A percentile compares a stretch with the other conserved stretches of the same genome.
Evolutionary conservation across 2,888 invertebrate species (phyloP).

Genomic region (Rhogogaster chlorosoma): DNA sequence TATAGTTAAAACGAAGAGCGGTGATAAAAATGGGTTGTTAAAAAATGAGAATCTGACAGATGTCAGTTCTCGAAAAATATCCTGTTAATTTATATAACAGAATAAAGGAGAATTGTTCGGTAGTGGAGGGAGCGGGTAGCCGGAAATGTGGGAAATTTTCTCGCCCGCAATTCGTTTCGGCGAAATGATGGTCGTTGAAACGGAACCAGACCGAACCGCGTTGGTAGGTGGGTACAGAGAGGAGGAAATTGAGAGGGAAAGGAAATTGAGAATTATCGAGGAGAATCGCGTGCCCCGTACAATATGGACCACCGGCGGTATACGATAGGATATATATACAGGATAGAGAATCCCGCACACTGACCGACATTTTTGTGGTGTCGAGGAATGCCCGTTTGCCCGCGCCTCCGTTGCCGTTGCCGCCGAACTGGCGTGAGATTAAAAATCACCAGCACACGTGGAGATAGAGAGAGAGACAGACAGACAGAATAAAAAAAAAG

Average conservation of each 20-base stretch:
- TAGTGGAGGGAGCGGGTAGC: background rate
- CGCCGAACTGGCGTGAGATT: conserved; percentile 59
- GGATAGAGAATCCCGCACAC: conserved; percentile 56
- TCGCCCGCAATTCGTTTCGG: conserved; percentile 8
- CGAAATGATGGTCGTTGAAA: background rate
- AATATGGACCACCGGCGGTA: conserved; percentile 61
- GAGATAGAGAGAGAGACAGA: background rate
- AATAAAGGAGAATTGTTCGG: background rate
- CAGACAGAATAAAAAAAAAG: too few relatives aligned
- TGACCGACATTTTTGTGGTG: conserved; percentile 69
- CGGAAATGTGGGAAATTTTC: conserved; percentile 38
- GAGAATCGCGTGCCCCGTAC: conserved; percentile 1
- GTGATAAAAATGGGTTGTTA: background rate
- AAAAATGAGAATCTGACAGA: background rate
- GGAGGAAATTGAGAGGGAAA: conserved; percentile 43
- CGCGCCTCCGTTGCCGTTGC: conserved; percentile 32
- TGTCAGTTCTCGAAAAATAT: background rate
- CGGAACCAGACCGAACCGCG: background rate
- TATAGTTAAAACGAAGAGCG: background rate
- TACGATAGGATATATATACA: background rate
- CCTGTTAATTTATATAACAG: background rate
- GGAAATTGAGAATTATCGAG: conserved; percentile 42
- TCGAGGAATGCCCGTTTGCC: conserved; percentile 60
- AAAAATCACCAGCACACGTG: conserved; percentile 58
- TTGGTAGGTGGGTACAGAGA: background rate